Conservation (phyloP, 1,140 invertebrate genomes). For the Drosophila simulans region DNA sequence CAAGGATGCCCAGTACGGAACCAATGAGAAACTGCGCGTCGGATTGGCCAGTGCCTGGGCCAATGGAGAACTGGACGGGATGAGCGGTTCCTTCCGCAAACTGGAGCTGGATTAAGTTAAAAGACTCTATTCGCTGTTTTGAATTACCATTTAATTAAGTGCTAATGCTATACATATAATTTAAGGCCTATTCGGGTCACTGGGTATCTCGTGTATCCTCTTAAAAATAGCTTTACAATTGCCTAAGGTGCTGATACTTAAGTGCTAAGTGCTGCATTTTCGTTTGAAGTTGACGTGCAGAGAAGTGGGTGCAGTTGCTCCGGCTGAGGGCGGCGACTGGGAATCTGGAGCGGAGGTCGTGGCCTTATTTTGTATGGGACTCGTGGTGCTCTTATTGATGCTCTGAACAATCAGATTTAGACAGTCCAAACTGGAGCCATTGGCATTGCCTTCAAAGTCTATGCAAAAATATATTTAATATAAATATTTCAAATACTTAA, state of each 20-base stretch:
- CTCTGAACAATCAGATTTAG: conserved; percentile 89
- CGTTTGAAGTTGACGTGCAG: conserved; percentile 75
- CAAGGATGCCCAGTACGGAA: conserved; percentile 85
- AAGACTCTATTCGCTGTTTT: conserved; percentile 14
- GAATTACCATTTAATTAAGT: conserved; percentile 57
- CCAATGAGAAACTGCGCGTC: conserved; percentile 86
- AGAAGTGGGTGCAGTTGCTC: conserved; percentile 24
- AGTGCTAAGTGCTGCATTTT: conserved; percentile 74
- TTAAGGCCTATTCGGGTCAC: conserved; percentile 58
- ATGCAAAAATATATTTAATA: conserved; percentile 2
- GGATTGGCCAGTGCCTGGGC: conserved; percentile 62
- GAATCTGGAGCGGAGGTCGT: conserved; percentile 26
- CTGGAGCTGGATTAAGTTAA: conserved; percentile 68
- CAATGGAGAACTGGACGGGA: conserved; percentile 60
- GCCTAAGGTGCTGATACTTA: conserved; percentile 25
- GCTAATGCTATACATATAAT: conserved; percentile 65
- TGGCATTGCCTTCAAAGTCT: conserved; percentile 58
- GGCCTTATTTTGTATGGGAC: conserved; percentile 29
- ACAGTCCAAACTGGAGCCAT: conserved; percentile 87
- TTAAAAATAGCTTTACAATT: conserved; percentile 68
- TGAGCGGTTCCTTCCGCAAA: conserved; percentile 86
- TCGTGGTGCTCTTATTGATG: conserved; percentile 85
- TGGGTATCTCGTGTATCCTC: conserved; percentile 77
- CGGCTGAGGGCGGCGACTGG: conserved; percentile 17
- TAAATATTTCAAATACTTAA: background rate